phyloP scores from a whole-genome alignment of 2,797 vertebrate species.

The Pipistrellus pipistrellus region DNA sequence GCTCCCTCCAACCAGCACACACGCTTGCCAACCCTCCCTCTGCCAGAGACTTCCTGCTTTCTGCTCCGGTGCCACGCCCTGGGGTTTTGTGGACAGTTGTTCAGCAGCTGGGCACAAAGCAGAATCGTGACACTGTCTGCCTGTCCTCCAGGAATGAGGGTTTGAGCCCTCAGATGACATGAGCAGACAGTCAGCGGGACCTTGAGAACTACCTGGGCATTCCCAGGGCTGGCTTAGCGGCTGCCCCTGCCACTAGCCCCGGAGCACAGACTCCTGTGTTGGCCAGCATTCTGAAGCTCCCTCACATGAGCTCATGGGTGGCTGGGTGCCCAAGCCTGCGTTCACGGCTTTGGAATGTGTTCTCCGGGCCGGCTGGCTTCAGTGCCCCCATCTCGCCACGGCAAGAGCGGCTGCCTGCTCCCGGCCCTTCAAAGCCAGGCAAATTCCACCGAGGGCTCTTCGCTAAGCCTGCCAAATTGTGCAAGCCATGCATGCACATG shows the following conservation, averaged over 20 bases:
- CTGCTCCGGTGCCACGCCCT: neutral
- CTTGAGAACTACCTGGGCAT: neutral
- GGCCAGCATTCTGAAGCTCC: constrained; percentile 53
- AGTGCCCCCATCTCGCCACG: constrained; percentile 17
- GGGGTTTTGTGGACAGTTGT: neutral
- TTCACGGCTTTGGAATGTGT: constrained; percentile 68
- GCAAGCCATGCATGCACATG: neutral
- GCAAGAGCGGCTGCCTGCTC: constrained; percentile 22
- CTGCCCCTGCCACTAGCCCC: neutral
- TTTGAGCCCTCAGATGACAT: neutral
- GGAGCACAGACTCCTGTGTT: constrained; percentile 37
- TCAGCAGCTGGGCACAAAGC: neutral
- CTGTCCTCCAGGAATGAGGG: neutral
- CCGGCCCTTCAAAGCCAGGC: constrained; percentile 67
- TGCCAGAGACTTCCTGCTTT: neutral
- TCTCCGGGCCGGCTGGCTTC: constrained; percentile 57
- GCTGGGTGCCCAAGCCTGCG: constrained; percentile 31
- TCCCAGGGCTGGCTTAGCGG: neutral
- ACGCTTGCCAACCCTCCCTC: neutral
- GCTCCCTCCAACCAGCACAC: neutral
- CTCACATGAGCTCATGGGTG: constrained; percentile 52
- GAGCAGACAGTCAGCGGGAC: neutral
- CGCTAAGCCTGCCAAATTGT: constrained; percentile 61
- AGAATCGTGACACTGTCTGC: neutral
- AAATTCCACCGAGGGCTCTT: constrained; percentile 64